These are phyloP conservation scores for Rotaria sp. DNA, from an alignment of 2,888 invertebrate genomes.

Conservation along the genomic window DNA sequence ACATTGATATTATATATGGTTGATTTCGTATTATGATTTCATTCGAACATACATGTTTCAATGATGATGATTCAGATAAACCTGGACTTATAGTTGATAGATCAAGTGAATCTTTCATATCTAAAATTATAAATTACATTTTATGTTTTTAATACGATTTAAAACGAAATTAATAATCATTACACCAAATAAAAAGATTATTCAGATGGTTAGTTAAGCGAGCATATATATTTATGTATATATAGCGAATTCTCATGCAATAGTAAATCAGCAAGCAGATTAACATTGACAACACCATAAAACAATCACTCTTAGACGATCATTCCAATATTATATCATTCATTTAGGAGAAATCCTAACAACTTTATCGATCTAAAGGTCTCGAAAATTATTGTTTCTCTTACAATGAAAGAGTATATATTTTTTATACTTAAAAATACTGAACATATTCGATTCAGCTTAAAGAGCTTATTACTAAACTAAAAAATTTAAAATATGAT, in stretches of 20 bases:
- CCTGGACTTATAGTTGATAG: neutral
- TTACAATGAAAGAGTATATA: too few species aligned
- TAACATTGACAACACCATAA: too few species aligned
- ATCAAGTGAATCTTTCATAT: conserved; percentile 21
- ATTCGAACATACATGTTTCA: neutral
- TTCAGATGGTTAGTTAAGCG: too few species aligned
- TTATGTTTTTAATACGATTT: too few species aligned
- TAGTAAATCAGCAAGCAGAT: neutral
- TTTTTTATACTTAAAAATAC: too few species aligned
- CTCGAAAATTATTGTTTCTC: too few species aligned
- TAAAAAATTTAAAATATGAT: too few species aligned
- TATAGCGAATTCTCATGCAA: neutral
- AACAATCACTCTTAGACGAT: neutral
- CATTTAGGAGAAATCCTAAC: too few species aligned
- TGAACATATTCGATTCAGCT: too few species aligned
- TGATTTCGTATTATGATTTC: neutral
- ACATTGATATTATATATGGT: neutral
- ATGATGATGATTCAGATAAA: neutral
- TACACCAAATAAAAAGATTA: neutral
- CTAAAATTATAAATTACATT: neutral
- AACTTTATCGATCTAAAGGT: too few species aligned
- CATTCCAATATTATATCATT: too few species aligned
- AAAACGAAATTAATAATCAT: neutral
- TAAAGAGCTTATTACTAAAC: too few species aligned
- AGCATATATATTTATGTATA: neutral